These are phyloP conservation scores for Chondrosia reniformis DNA, from an alignment of 37 sponge, comb jelly and placozoan genomes.

Conservation along the genomic window DNA sequence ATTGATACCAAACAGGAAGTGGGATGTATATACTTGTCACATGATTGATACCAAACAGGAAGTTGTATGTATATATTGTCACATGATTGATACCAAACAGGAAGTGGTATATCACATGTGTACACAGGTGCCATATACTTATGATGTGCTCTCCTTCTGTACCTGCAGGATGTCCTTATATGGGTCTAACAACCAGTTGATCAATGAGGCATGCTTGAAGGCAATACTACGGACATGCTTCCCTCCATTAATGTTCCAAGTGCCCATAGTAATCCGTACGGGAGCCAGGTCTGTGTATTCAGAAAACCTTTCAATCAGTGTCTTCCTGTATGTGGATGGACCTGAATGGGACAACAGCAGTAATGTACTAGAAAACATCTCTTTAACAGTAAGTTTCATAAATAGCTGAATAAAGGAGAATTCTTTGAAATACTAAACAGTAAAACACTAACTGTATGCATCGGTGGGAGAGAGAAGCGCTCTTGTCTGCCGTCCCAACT, in stretches of 20 bases:
- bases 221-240: constrained; percentile 80
- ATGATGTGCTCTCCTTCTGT: too few species aligned
- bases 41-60: too few species aligned
- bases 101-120: too few species aligned
- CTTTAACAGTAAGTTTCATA: too few species aligned
- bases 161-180: constrained; percentile 12
- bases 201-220: constrained; percentile 71
- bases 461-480: constrained; percentile 56
- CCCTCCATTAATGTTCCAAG: constrained; percentile 99
- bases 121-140: too few species aligned
- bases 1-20: neutral
- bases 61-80: too few species aligned
- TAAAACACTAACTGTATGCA: constrained; percentile 36
- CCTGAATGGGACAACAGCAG: neutral
- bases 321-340: constrained; percentile 24
- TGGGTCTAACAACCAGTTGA: constrained; percentile 91
- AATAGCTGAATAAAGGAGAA: too few species aligned
- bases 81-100: too few species aligned
- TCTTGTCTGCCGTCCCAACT: constrained; percentile 53
- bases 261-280: constrained; percentile 80
- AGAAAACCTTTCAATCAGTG: constrained; percentile 58
- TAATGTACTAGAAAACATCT: too few species aligned
- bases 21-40: neutral
- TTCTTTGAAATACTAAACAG: neutral
- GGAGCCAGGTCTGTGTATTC: constrained; percentile 53